Conservation (phyloP, 2,113 vertebrate genomes). For the Psittacula cyanocephala region DNA sequence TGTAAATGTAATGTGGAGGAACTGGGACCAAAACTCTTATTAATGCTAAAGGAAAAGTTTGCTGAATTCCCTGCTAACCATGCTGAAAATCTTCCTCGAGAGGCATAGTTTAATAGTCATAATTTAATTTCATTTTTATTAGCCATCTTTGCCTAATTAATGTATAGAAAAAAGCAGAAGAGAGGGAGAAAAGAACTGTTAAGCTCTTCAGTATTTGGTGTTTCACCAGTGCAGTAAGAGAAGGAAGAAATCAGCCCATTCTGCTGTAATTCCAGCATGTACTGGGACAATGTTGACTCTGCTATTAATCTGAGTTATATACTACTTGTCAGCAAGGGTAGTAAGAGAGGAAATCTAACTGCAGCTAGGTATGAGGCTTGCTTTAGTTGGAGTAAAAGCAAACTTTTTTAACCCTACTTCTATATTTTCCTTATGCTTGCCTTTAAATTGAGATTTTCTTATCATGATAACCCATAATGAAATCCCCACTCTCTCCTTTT, state of each 20-base stretch:
- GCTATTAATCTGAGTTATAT: not conserved
- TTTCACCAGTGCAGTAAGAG: not conserved
- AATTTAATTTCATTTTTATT: slow-evolving; percentile 34
- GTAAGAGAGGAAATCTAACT: not conserved
- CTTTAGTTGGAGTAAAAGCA: not conserved
- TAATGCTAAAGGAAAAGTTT: not conserved
- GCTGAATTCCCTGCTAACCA: not conserved
- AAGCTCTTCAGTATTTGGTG: not conserved
- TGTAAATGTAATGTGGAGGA: not conserved
- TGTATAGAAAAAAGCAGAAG: not conserved
- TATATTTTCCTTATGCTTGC: not conserved
- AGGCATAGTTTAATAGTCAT: not conserved
- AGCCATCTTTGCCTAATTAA: slow-evolving; percentile 19
- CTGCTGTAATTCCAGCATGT: not conserved
- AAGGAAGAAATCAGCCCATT: not conserved
- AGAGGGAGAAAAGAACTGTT: not conserved
- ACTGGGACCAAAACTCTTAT: not conserved
- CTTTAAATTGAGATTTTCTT: not conserved
- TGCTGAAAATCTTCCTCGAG: not conserved
- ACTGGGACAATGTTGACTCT: not conserved
- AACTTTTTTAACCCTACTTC: not conserved
- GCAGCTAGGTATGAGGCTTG: not conserved
- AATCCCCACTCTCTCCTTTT: not conserved
- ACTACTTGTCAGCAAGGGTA: not conserved
- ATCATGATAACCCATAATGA: not conserved